Evolutionary conservation across 2,888 invertebrate genomes (phyloP).

Genomic region (Candidula unifasciata): DNA sequence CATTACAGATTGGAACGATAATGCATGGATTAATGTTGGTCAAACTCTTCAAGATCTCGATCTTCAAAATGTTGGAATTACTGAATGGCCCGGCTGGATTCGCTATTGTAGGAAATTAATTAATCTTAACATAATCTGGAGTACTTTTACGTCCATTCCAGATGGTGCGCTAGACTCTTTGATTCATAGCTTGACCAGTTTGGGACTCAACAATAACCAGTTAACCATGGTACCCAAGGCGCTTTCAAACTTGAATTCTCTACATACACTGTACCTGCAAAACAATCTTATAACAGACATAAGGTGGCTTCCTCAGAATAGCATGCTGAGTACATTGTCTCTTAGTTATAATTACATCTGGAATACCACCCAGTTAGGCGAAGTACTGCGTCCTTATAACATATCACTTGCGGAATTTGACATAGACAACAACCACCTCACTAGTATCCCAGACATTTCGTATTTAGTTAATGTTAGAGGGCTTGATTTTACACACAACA

Average conservation of each 20-base stretch:
- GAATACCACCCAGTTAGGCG: background rate
- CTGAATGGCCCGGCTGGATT: slow-evolving; percentile 5
- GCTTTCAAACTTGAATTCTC: background rate
- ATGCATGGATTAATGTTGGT: background rate
- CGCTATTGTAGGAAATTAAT: background rate
- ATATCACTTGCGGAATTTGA: background rate
- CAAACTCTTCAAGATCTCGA: background rate
- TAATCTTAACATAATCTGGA: background rate
- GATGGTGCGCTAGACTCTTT: background rate
- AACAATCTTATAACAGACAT: background rate
- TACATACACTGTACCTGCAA: background rate
- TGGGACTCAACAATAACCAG: background rate
- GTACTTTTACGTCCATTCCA: background rate
- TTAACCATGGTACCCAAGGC: background rate
- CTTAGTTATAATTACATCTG: background rate
- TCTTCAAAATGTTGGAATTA: background rate
- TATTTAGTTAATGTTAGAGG: background rate
- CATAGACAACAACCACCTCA: background rate
- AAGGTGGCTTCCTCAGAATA: background rate
- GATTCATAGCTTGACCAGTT: background rate
- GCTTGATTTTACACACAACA: background rate
- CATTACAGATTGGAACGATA: background rate
- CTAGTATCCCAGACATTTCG: background rate
- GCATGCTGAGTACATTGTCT: background rate
- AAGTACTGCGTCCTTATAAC: background rate